Base-by-base conservation (phyloP, 1,140 invertebrate species). In the Diorhabda carinulata region DNA sequence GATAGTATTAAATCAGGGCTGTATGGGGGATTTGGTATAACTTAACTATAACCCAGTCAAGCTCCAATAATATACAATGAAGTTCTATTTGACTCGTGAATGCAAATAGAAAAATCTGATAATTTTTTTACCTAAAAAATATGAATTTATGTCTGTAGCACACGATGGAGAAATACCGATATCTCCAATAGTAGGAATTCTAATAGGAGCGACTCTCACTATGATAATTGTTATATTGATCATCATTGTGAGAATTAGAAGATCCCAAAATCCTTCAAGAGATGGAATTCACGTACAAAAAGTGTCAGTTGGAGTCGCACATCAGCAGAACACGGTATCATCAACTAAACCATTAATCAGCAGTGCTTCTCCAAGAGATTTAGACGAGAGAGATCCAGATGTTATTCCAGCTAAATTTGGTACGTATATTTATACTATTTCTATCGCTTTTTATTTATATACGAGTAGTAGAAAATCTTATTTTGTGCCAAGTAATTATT, bases 331-430 rank as follows among this genome's bases (percentile, higher is more conserved):
- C 61, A 79, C 75, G 4, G 68, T 80, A 68, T 79, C 79, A 65
- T 81, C 78, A 52, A 80, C 77, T 56, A 82, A 81, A 74, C 77
- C 79, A 9, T 70, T 81, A n/a, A 62, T 78, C 56, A 74, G 79
- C 69, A 82, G 81, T 71, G 72, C 80, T 78, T 76, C 82, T 76
- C 72, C 82, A 77, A 77, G 83, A 81, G 76, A 87, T 82, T 73
- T 79, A 78, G 86, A 89, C 72, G 88, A 89, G 80, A 86, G 87
- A 78, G 89, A 91, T 82, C 89, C 89, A 25, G 89, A 91, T 81
- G 85, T 90, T 56, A 91, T 91, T 78, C 89, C 89, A 69, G 89
- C 88, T 63, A 89, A 90, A 83, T 90, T 87, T 74, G 88, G 89
- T 89, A 72, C 73, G 67, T 61, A 64, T 61, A 40, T 52, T 52